phyloP scores from a whole-genome alignment of 35 echinoderm and acorn worm genomes.

The Heliocidaris tuberculata region DNA sequence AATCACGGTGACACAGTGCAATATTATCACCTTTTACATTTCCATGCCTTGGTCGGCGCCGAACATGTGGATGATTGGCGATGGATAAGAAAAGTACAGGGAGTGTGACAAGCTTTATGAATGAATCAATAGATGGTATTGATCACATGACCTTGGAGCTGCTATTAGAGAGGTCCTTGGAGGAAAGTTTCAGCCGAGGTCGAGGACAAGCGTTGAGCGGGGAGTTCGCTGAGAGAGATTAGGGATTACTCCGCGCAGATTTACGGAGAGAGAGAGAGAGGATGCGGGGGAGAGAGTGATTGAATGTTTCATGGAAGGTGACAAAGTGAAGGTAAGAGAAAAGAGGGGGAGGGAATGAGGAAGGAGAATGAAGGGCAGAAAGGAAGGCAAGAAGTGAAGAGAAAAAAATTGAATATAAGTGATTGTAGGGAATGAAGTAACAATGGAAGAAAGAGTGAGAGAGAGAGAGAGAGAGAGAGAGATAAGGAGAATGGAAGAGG shows the following conservation, averaged over 20 bases:
- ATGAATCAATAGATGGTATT: not conserved
- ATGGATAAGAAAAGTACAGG: conserved; percentile 6
- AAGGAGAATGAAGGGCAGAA: not conserved
- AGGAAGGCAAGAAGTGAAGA: not conserved
- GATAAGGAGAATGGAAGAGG: not conserved
- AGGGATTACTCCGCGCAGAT: not conserved
- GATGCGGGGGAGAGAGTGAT: not conserved
- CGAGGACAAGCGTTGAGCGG: not conserved
- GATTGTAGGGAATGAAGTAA: too few species aligned
- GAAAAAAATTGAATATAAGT: too few species aligned
- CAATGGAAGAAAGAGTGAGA: too few species aligned
- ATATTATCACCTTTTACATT: conserved; percentile 4
- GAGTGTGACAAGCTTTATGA: not conserved
- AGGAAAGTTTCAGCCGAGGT: not conserved
- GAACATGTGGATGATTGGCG: not conserved
- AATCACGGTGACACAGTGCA: not conserved
- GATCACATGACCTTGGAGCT: conserved; percentile 2
- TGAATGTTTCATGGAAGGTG: conserved; percentile 3
- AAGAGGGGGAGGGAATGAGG: not conserved
- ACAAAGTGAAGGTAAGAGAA: not conserved
- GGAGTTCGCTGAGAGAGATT: not conserved
- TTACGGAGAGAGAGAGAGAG: not conserved
- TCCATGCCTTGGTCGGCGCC: not conserved
- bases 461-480: too few species aligned
- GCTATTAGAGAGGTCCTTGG: conserved; percentile 8